Evolutionary conservation across 2,888 invertebrate species (phyloP).

Genomic region (Teinopalpus imperialis): DNA sequence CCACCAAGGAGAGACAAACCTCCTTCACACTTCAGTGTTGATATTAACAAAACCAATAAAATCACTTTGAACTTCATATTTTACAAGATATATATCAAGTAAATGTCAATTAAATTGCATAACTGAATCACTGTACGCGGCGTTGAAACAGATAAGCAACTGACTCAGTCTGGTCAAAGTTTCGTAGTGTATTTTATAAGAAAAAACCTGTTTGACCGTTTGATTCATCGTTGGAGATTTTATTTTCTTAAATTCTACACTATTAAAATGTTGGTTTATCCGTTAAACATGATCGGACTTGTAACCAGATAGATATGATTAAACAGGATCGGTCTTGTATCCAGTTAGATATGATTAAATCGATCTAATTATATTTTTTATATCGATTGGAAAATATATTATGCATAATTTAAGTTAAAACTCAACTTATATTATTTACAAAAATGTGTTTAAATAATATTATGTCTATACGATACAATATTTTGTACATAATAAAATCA

Average conservation of each 20-base stretch:
- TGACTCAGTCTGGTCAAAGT: conserved; percentile 23
- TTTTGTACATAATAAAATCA: too few relatives aligned
- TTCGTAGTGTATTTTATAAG: conserved; percentile 25
- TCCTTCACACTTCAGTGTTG: conserved; percentile 38
- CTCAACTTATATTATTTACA: too few relatives aligned
- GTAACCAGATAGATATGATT: too few relatives aligned
- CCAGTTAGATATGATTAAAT: too few relatives aligned
- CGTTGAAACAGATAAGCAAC: conserved; percentile 17
- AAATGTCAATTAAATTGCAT: background rate
- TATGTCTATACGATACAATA: too few relatives aligned
- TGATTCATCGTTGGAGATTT: conserved; percentile 20
- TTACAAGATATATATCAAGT: conserved; percentile 1
- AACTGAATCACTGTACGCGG: conserved; percentile 16
- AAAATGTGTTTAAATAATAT: too few relatives aligned
- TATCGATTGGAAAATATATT: too few relatives aligned
- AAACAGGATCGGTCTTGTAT: too few relatives aligned
- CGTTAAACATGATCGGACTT: too few relatives aligned
- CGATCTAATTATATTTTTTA: too few relatives aligned
- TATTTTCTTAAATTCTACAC: conserved; percentile 1
- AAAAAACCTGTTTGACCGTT: conserved; percentile 30
- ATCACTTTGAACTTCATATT: conserved; percentile 31
- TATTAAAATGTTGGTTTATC: conserved; percentile 6
- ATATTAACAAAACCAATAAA: conserved; percentile 36
- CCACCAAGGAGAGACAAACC: conserved; percentile 35
- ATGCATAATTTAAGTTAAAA: too few relatives aligned